A percentile compares a stretch with the other conserved stretches of the same genome.
These are phyloP conservation scores for Bombus picipes DNA, from an alignment of 1,140 invertebrate species.

Conservation along the genomic window DNA sequence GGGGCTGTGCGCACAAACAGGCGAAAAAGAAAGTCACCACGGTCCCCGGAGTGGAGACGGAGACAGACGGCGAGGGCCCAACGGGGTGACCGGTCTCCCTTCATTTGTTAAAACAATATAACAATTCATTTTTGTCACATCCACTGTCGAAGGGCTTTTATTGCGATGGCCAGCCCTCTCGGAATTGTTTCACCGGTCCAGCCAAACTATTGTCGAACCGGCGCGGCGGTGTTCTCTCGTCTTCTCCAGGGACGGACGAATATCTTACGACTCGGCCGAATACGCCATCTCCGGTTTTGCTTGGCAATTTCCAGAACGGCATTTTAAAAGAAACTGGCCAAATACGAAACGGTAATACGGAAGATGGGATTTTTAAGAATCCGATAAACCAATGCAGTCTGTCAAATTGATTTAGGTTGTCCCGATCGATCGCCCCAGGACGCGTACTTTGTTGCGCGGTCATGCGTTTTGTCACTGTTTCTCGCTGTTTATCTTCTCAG, in stretches of 20 bases:
- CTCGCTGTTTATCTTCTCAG: too few relatives aligned
- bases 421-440: too few relatives aligned
- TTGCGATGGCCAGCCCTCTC: slow-evolving; percentile 62
- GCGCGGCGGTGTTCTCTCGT: neutral
- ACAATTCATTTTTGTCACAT: slow-evolving; percentile 82
- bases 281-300: too few relatives aligned
- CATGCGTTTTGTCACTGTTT: too few relatives aligned
- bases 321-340: too few relatives aligned
- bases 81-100: slow-evolving; percentile 69
- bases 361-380: too few relatives aligned
- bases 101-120: slow-evolving; percentile 82
- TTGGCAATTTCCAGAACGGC: too few relatives aligned
- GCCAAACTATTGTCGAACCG: slow-evolving; percentile 70
- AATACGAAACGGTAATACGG: too few relatives aligned
- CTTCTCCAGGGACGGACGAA: slow-evolving; percentile 17
- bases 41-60: slow-evolving; percentile 36
- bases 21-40: slow-evolving; percentile 51
- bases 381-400: too few relatives aligned
- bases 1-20: slow-evolving; percentile 51
- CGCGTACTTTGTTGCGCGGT: too few relatives aligned
- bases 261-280: neutral
- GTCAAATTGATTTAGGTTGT: too few relatives aligned
- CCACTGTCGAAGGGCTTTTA: slow-evolving; percentile 76
- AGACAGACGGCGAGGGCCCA: slow-evolving; percentile 40
- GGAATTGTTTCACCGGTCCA: slow-evolving; percentile 59